A percentile compares a stretch with the other conserved stretches of the same genome.
Evolutionary conservation across 2,797 vertebrate species (phyloP).

Genomic region (Clarias laeviceps): DNA sequence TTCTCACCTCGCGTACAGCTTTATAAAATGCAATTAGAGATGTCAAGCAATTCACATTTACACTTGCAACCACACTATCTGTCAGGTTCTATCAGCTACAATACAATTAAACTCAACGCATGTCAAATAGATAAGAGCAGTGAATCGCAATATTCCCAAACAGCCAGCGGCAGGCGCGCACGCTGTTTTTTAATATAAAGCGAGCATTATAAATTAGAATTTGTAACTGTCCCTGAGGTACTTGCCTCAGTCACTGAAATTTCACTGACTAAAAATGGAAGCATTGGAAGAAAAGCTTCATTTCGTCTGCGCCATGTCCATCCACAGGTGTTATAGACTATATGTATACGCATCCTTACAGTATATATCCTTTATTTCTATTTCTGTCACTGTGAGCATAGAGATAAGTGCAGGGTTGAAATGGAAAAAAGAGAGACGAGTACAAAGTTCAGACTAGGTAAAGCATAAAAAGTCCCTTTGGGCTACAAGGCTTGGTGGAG

Average conservation of each 20-base stretch:
- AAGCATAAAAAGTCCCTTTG: background rate
- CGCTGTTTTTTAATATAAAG: constrained; percentile 21
- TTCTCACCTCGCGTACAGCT: background rate
- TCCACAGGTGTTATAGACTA: background rate
- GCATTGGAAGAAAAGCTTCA: background rate
- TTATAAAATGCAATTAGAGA: constrained; percentile 24
- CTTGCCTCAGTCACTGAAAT: background rate
- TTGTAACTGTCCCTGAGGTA: constrained; percentile 1
- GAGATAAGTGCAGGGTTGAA: background rate
- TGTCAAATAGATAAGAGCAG: constrained; percentile 33
- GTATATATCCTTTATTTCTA: no score
- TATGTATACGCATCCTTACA: background rate
- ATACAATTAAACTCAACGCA: constrained; percentile 40
- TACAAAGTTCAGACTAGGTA: background rate
- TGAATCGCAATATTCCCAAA: constrained; percentile 24
- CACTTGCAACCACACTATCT: background rate
- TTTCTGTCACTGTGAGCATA: no score
- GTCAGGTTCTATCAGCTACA: constrained; percentile 14
- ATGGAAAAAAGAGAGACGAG: background rate
- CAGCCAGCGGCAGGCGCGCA: constrained; percentile 18
- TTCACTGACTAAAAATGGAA: background rate
- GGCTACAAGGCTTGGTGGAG: constrained; percentile 34
- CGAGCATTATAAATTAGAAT: constrained; percentile 34
- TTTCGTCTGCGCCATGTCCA: background rate
- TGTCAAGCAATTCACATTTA: constrained; percentile 16